Percentiles rank a stretch among this genome's conserved stretches.
phyloP scores from a whole-genome alignment of 2,888 invertebrate genomes.

The Ennomos fuscantarius region DNA sequence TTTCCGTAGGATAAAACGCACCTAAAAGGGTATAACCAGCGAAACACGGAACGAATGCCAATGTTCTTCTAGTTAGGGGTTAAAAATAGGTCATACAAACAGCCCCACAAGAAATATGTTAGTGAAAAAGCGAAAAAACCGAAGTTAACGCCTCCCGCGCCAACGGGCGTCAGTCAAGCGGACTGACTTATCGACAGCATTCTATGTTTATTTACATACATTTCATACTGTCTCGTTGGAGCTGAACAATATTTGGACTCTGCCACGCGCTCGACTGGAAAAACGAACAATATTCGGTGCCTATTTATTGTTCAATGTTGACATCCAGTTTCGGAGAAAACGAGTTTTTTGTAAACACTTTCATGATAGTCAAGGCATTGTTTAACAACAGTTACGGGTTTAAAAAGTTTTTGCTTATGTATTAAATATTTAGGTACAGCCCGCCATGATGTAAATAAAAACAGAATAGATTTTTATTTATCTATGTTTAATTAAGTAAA shows the following conservation, averaged over 20 bases:
- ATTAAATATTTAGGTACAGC: too few species aligned
- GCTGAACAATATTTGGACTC: constrained; percentile 48
- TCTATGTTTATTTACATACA: constrained; percentile 43
- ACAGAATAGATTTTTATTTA: too few species aligned
- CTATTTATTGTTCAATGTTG: constrained; percentile 44
- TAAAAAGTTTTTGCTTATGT: constrained; percentile 1
- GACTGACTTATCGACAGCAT: constrained; percentile 45
- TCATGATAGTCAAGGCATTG: constrained; percentile 24
- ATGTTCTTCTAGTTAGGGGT: constrained; percentile 11
- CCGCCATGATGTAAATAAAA: too few species aligned
- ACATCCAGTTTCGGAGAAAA: constrained; percentile 33
- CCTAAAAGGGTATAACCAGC: constrained; percentile 12
- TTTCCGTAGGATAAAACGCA: background rate
- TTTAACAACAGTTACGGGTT: constrained; percentile 17
- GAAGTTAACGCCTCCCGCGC: constrained; percentile 38
- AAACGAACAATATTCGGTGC: constrained; percentile 46
- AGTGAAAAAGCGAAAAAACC: constrained; percentile 33
- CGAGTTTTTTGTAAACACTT: constrained; percentile 33
- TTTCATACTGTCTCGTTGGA: constrained; percentile 39
- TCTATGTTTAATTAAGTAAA: too few species aligned
- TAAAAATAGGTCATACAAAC: constrained; percentile 22
- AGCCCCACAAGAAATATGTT: constrained; percentile 26
- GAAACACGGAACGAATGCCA: constrained; percentile 7
- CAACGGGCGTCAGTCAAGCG: constrained; percentile 47
- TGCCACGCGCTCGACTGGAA: constrained; percentile 43